phyloP scores from a whole-genome alignment of 37 sponge, comb jelly and placozoan genomes.

The Chondrosia reniformis region DNA sequence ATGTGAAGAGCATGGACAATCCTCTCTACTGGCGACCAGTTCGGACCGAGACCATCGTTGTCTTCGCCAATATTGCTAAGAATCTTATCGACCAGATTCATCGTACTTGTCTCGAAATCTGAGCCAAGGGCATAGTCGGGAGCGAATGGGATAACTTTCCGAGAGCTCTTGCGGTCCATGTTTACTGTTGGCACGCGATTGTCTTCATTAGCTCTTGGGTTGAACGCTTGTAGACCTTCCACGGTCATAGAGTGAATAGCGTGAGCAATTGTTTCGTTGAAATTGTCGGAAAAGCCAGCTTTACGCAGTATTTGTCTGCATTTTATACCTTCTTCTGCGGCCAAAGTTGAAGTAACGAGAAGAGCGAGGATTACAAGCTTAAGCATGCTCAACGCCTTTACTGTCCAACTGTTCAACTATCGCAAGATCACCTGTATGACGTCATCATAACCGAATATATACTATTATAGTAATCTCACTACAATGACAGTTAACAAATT shows the following conservation, averaged over 20 bases:
- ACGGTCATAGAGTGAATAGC: conserved; percentile 80
- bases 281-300: conserved; percentile 55
- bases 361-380: not conserved
- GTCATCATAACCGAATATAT: no score
- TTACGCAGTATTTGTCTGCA: not conserved
- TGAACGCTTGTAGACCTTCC: conserved; percentile 61
- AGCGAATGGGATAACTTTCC: conserved; percentile 64
- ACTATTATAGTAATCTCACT: no score
- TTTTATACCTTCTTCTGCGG: not conserved
- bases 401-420: no score
- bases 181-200: conserved; percentile 72
- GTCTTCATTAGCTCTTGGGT: conserved; percentile 42
- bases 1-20: conserved; percentile 73
- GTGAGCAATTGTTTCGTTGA: conserved; percentile 77
- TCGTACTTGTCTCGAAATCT: conserved; percentile 48
- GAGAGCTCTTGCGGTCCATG: conserved; percentile 39
- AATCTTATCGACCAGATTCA: conserved; percentile 73
- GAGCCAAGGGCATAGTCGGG: conserved; percentile 39
- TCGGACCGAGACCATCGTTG: conserved; percentile 64
- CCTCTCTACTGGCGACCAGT: conserved; percentile 77
- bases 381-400: no score
- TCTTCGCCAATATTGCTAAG: conserved; percentile 52
- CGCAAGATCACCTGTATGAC: no score
- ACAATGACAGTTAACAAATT: no score
- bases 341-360: not conserved